Evolutionary conservation across 2,888 invertebrate species (phyloP).

Genomic region (Hypomecis atomaria): DNA sequence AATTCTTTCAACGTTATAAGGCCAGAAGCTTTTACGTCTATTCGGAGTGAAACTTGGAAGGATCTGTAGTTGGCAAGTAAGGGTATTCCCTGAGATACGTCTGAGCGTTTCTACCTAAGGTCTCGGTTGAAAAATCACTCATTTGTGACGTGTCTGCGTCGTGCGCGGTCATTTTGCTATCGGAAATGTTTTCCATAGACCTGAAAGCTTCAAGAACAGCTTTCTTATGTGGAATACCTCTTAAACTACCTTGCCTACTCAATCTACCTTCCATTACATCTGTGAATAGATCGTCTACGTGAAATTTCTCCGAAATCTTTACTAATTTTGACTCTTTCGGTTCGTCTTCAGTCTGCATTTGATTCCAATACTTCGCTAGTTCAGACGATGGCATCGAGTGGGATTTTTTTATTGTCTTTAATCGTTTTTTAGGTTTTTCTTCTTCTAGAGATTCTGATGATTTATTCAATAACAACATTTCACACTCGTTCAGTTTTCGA

Average conservation of each 20-base stretch:
- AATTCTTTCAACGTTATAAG: conserved; percentile 77
- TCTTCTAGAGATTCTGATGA: conserved; percentile 72
- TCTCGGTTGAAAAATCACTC: conserved; percentile 68
- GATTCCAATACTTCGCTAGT: conserved; percentile 71
- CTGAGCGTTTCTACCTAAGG: conserved; percentile 71
- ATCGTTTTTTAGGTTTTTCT: conserved; percentile 55
- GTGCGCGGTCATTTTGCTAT: conserved; percentile 69
- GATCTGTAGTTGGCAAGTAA: conserved; percentile 79
- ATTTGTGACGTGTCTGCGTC: conserved; percentile 70
- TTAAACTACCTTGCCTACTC: conserved; percentile 78
- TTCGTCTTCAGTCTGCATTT: conserved; percentile 58
- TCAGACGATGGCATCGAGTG: conserved; percentile 77
- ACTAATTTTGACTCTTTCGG: conserved; percentile 60
- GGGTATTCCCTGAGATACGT: conserved; percentile 79
- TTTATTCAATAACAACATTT: conserved; percentile 63
- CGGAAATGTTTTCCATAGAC: conserved; percentile 78
- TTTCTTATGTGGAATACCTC: conserved; percentile 82
- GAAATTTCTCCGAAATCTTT: conserved; percentile 82
- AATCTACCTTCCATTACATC: conserved; percentile 79
- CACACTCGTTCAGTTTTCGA: conserved; percentile 72
- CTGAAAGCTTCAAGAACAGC: conserved; percentile 81
- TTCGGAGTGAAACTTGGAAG: conserved; percentile 78
- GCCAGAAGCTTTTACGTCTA: conserved; percentile 74
- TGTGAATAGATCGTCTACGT: conserved; percentile 78
- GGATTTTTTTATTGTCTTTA: conserved; percentile 70